These are phyloP conservation scores for Bombylius discolor DNA, from an alignment of 2,888 invertebrate species.

Conservation along the genomic window DNA sequence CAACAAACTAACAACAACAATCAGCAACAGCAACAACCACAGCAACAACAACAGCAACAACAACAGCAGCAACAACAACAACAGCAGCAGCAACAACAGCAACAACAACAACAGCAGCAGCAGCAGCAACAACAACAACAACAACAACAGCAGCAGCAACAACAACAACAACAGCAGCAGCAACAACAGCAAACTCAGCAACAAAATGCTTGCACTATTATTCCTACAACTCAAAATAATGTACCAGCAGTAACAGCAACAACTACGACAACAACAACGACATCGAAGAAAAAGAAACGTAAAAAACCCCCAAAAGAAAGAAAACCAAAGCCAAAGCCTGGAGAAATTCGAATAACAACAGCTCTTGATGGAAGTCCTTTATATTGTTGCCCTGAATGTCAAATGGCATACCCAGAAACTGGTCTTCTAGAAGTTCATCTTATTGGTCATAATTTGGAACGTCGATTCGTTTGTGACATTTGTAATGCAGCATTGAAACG, in stretches of 20 bases:
- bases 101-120: slow-evolving; percentile 23
- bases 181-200: slow-evolving; percentile 20
- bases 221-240: background rate
- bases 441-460: slow-evolving; percentile 70
- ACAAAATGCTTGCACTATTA: background rate
- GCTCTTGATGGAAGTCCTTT: slow-evolving; percentile 70
- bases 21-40: slow-evolving; percentile 31
- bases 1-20: slow-evolving; percentile 29
- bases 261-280: slow-evolving; percentile 25
- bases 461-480: slow-evolving; percentile 75
- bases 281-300: slow-evolving; percentile 64
- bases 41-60: slow-evolving; percentile 20
- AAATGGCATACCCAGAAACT: slow-evolving; percentile 78
- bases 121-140: slow-evolving; percentile 29
- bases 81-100: slow-evolving; percentile 19
- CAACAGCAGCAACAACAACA: slow-evolving; percentile 16
- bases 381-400: slow-evolving; percentile 77
- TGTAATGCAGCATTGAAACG: slow-evolving; percentile 78
- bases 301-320: slow-evolving; percentile 59
- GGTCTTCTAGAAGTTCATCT: slow-evolving; percentile 71
- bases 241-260: slow-evolving; percentile 9
- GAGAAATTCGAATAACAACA: slow-evolving; percentile 67
- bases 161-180: slow-evolving; percentile 21
- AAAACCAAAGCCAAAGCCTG: slow-evolving; percentile 67
- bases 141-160: slow-evolving; percentile 20